These are phyloP conservation scores for Tauraco hartlaubi DNA, from an alignment of 2,797 vertebrate species.

Conservation along the genomic window DNA sequence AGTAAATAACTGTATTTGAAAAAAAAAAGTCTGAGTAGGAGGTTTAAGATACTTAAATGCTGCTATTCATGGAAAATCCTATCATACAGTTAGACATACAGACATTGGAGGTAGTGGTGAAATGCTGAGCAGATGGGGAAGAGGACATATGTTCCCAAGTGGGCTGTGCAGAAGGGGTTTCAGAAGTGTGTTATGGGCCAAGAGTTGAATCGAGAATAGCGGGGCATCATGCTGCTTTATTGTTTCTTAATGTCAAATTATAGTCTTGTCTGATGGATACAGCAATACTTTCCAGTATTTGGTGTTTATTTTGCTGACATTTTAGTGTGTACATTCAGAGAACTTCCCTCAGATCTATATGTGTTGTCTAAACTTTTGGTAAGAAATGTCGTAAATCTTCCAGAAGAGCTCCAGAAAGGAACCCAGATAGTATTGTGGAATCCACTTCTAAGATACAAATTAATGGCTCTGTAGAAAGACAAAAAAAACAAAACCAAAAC, in stretches of 20 bases:
- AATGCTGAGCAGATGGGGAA: conserved; percentile 33
- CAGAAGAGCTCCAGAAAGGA: background rate
- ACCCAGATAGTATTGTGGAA: background rate
- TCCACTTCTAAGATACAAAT: background rate
- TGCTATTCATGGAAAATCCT: background rate
- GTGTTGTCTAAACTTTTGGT: background rate
- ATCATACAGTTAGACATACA: background rate
- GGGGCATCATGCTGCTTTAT: background rate
- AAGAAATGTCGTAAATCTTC: background rate
- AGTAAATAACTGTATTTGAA: background rate
- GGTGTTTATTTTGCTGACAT: conserved; percentile 7
- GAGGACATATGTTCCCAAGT: conserved; percentile 9
- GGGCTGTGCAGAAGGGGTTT: conserved; percentile 4
- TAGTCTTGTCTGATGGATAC: background rate
- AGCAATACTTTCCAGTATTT: background rate
- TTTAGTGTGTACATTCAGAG: background rate
- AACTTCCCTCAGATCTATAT: background rate
- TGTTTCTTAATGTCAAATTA: conserved; percentile 29
- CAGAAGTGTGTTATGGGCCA: background rate
- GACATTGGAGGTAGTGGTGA: background rate
- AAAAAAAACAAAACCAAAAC: too few relatives aligned
- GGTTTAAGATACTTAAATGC: background rate
- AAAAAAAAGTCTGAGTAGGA: background rate
- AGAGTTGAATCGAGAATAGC: background rate
- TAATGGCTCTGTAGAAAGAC: background rate